These are phyloP conservation scores for Spatulosminthurus flaviceps DNA, from an alignment of 2,888 invertebrate genomes.

Conservation along the genomic window DNA sequence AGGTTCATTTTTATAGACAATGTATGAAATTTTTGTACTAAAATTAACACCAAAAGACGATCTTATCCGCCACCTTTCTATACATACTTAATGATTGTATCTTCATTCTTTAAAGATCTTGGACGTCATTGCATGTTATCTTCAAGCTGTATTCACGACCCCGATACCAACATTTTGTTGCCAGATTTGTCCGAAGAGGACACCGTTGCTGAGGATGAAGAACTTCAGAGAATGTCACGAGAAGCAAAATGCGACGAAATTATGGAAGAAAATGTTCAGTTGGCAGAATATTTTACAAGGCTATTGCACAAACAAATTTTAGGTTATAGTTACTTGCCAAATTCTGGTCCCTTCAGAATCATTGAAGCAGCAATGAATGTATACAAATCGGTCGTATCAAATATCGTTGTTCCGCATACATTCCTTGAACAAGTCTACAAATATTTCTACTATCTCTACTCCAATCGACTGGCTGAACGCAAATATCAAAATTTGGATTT, in stretches of 20 bases:
- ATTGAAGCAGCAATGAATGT: background rate
- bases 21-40: conserved; percentile 25
- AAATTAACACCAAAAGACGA: background rate
- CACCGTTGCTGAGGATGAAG: background rate
- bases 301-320: conserved; percentile 16
- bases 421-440: conserved; percentile 33
- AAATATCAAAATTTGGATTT: conserved; percentile 1
- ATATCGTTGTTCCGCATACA: conserved; percentile 14
- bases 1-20: conserved; percentile 12
- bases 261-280: conserved; percentile 28
- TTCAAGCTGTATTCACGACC: background rate
- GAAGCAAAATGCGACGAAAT: background rate
- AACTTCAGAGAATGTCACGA: background rate
- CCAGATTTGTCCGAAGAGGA: conserved; percentile 14
- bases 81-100: background rate
- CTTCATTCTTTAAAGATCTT: background rate
- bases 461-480: background rate
- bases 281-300: conserved; percentile 29
- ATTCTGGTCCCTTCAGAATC: conserved; percentile 3
- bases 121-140: background rate
- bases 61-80: background rate
- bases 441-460: conserved; percentile 30
- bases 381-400: background rate
- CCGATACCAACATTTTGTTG: background rate
- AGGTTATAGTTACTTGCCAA: background rate